Percentiles rank a stretch among this genome's conserved stretches.
Evolutionary conservation across 2,888 invertebrate genomes (phyloP).

Genomic region (Euclidia mi): DNA sequence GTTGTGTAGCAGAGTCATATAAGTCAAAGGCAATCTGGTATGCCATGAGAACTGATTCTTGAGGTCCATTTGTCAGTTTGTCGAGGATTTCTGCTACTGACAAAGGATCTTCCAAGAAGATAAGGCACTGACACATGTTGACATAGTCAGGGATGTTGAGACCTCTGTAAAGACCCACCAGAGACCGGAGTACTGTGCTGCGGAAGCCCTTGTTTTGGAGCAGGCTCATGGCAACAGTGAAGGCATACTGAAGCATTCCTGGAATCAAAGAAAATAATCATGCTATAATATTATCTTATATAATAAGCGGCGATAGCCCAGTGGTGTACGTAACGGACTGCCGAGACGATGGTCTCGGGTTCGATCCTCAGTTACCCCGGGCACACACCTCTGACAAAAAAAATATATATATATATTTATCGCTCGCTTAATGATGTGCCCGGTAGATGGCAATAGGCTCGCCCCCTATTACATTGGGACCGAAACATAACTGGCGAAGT

Average conservation of each 20-base stretch:
- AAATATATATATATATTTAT: too few species aligned
- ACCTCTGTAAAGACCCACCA: slow-evolving; percentile 97
- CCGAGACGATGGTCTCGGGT: too few species aligned
- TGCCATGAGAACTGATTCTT: slow-evolving; percentile 97
- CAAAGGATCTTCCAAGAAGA: slow-evolving; percentile 98
- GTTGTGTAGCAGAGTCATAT: slow-evolving; percentile 99
- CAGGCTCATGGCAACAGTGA: slow-evolving; percentile 98
- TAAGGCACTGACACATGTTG: slow-evolving; percentile 99
- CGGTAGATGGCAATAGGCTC: too few species aligned
- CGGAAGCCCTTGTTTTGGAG: slow-evolving; percentile 98
- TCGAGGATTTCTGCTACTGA: slow-evolving; percentile 98
- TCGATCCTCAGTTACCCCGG: too few species aligned
- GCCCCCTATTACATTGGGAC: too few species aligned
- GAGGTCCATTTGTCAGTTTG: slow-evolving; percentile 94
- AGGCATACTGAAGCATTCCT: slow-evolving; percentile 98
- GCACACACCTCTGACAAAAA: too few species aligned
- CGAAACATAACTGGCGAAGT: too few species aligned
- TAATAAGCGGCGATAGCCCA: too few species aligned
- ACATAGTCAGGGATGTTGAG: slow-evolving; percentile 98
- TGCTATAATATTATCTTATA: neutral
- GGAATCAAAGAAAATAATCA: slow-evolving; percentile 58
- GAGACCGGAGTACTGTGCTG: slow-evolving; percentile 95
- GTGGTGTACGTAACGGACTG: too few species aligned
- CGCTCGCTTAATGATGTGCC: too few species aligned
- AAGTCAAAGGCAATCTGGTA: slow-evolving; percentile 99